Evolutionary conservation across 2,888 invertebrate genomes (phyloP).

Genomic region (Pediacus dermestoides): DNA sequence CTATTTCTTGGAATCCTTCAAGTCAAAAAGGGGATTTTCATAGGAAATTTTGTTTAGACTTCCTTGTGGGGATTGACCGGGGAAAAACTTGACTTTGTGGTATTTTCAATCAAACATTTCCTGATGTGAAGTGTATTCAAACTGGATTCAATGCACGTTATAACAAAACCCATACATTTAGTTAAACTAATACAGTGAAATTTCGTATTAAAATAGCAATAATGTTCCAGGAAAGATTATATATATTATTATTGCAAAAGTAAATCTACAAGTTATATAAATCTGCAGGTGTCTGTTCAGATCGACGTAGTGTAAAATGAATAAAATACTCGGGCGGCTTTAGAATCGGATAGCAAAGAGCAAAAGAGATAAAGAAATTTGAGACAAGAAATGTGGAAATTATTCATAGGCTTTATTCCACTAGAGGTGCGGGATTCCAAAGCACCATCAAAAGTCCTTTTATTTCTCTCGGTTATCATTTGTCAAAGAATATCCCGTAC

Average conservation of each 20-base stretch:
- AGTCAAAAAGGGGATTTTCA: too few relatives aligned
- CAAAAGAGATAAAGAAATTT: slow-evolving; percentile 46
- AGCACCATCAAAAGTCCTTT: slow-evolving; percentile 43
- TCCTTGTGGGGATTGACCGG: too few relatives aligned
- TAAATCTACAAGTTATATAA: slow-evolving; percentile 25
- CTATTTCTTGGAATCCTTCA: too few relatives aligned
- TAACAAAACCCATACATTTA: too few relatives aligned
- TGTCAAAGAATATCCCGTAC: slow-evolving; percentile 42
- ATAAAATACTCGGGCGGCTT: slow-evolving; percentile 43
- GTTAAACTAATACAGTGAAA: too few relatives aligned
- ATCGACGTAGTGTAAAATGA: slow-evolving; percentile 41
- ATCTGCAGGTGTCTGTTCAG: slow-evolving; percentile 23
- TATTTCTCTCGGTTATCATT: slow-evolving; percentile 46
- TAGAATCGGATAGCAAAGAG: slow-evolving; percentile 38
- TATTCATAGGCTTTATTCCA: slow-evolving; percentile 48
- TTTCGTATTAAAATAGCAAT: too few relatives aligned
- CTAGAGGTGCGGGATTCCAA: slow-evolving; percentile 41
- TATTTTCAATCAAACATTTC: too few relatives aligned
- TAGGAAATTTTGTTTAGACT: too few relatives aligned
- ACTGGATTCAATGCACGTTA: too few relatives aligned
- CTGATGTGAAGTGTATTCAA: too few relatives aligned
- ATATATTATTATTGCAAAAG: not conserved
- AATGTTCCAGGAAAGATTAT: too few relatives aligned
- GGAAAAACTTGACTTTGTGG: too few relatives aligned
- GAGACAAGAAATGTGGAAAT: slow-evolving; percentile 49